A percentile compares a stretch with the other conserved stretches of the same genome.
These are phyloP conservation scores for Leptodactylus fallax DNA, from an alignment of 2,797 vertebrate species.

Conservation along the genomic window DNA sequence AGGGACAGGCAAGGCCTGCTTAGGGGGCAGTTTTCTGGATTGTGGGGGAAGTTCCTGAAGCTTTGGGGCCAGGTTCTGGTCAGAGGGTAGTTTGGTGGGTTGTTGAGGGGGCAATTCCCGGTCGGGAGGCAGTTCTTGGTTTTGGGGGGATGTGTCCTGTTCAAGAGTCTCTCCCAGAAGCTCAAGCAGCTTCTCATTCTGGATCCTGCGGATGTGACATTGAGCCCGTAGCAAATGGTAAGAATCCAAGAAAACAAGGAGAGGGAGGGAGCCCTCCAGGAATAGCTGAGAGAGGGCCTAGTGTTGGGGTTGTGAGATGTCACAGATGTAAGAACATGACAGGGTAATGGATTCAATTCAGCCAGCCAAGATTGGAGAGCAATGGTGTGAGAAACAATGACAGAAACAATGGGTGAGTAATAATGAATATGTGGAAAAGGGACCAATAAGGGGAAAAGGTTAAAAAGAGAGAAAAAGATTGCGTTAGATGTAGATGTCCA, in stretches of 20 bases:
- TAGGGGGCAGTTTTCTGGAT: constrained; percentile 62
- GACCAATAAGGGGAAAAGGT: background rate
- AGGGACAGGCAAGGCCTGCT: constrained; percentile 62
- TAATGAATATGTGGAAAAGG: background rate
- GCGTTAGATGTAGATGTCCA: constrained; percentile 20
- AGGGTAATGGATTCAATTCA: constrained; percentile 7
- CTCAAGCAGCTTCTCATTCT: constrained; percentile 62
- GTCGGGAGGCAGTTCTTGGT: constrained; percentile 61
- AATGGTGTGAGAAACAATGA: constrained; percentile 12
- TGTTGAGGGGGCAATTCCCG: constrained; percentile 57
- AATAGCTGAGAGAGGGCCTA: constrained; percentile 63
- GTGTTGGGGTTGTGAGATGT: constrained; percentile 18
- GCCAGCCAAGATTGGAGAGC: background rate
- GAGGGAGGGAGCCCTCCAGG: constrained; percentile 64
- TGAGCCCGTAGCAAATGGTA: constrained; percentile 63
- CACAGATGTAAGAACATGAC: background rate
- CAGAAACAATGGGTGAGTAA: background rate
- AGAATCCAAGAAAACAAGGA: constrained; percentile 63
- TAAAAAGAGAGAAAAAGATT: constrained; percentile 11
- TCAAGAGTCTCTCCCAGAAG: constrained; percentile 63
- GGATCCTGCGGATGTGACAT: constrained; percentile 63
- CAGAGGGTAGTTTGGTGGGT: constrained; percentile 63
- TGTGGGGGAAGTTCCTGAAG: constrained; percentile 62
- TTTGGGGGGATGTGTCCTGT: constrained; percentile 59
- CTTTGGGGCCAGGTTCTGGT: constrained; percentile 62